These are phyloP conservation scores for Bombus cullumanus DNA, from an alignment of 1,140 invertebrate genomes.

Conservation along the genomic window DNA sequence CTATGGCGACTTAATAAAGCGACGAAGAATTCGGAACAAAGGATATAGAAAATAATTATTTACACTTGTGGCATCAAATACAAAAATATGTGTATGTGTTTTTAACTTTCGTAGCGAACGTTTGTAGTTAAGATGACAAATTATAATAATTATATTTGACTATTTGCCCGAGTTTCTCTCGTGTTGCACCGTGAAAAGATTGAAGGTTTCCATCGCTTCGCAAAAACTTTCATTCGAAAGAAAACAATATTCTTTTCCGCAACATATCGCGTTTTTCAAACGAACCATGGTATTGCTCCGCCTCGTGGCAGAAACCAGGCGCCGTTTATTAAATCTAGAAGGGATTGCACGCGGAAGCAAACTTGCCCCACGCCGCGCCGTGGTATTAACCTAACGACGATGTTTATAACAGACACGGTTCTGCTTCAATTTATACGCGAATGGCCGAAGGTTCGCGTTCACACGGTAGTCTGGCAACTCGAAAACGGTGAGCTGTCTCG, in stretches of 20 bases:
- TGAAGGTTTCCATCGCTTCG: not conserved
- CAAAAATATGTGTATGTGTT: too few relatives aligned
- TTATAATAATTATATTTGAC: not conserved
- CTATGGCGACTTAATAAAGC: not conserved
- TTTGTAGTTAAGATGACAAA: not conserved
- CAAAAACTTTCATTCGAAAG: not conserved
- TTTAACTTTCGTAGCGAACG: too few relatives aligned
- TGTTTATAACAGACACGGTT: conserved; percentile 21
- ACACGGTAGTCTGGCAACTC: conserved; percentile 19
- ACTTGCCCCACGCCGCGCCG: not conserved
- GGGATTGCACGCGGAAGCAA: conserved; percentile 12
- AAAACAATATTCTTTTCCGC: not conserved
- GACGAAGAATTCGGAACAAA: not conserved
- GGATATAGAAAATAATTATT: too few relatives aligned
- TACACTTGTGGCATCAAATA: not conserved
- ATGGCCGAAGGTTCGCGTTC: conserved; percentile 8
- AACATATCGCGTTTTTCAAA: not conserved
- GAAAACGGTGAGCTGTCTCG: not conserved
- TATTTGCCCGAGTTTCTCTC: not conserved
- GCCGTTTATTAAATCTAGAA: conserved; percentile 13
- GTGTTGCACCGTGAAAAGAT: not conserved
- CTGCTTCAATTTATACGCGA: conserved; percentile 39
- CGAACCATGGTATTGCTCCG: not conserved
- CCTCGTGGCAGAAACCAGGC: too few relatives aligned
- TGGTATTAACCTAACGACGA: conserved; percentile 27